A percentile compares a stretch with the other conserved stretches of the same genome.
phyloP scores from a whole-genome alignment of 2,888 invertebrate genomes.

The Epistrophe eligans region DNA sequence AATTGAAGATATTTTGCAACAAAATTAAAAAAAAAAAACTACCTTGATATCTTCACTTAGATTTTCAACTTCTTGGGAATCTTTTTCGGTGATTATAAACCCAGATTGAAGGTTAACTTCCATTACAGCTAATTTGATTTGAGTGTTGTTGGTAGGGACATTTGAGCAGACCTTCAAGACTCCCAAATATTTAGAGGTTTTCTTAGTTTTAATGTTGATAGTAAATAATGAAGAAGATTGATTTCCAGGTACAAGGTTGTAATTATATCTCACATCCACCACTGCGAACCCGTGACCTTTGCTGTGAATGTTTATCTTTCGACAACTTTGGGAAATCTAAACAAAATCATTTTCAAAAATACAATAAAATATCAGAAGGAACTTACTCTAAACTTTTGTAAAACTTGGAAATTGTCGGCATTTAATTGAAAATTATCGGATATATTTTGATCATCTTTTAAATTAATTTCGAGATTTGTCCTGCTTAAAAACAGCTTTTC shows the following conservation, averaged over 20 bases:
- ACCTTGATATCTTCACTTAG: conserved; percentile 22
- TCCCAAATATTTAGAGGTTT: background rate
- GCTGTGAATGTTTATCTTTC: conserved; percentile 23
- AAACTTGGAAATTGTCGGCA: conserved; percentile 90
- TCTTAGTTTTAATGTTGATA: conserved; percentile 11
- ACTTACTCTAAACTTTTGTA: conserved; percentile 90
- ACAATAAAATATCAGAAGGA: background rate
- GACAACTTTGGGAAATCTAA: conserved; percentile 5
- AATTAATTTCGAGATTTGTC: conserved; percentile 75
- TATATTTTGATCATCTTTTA: conserved; percentile 80
- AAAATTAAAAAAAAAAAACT: background rate
- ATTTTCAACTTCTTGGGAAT: background rate
- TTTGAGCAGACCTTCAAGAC: conserved; percentile 30
- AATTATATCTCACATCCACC: conserved; percentile 26
- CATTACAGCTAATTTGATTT: conserved; percentile 12
- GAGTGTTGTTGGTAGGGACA: background rate
- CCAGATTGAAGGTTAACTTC: conserved; percentile 56
- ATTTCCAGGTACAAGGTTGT: conserved; percentile 19
- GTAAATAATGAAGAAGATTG: background rate
- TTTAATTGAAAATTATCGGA: conserved; percentile 87
- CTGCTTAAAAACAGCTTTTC: conserved; percentile 85
- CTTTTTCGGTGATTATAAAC: background rate
- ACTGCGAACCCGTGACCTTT: conserved; percentile 48
- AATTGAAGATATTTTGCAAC: too few species aligned
- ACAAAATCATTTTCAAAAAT: background rate